phyloP scores from a whole-genome alignment of 2,113 vertebrate species.

The Bambusicola thoracicus region DNA sequence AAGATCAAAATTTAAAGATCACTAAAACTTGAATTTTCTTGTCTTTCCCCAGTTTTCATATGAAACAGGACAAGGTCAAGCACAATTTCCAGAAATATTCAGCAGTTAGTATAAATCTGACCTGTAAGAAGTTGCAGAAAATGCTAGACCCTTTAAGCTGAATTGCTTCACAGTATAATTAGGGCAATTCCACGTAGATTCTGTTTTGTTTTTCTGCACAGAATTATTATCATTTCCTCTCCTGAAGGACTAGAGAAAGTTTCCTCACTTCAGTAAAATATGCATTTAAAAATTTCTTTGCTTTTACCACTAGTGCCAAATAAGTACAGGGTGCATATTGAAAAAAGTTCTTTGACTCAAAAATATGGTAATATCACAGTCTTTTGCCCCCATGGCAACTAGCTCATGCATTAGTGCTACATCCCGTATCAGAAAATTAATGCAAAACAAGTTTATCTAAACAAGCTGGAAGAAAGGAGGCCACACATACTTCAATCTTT shows the following conservation, averaged over 20 bases:
- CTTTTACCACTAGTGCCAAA: not conserved
- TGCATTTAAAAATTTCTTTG: not conserved
- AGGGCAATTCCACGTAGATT: not conserved
- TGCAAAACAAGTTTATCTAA: not conserved
- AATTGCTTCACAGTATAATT: not conserved
- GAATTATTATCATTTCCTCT: not conserved
- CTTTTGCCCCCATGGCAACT: not conserved
- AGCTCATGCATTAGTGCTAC: not conserved
- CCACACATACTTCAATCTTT: not conserved
- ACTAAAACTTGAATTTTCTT: not conserved
- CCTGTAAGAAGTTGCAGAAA: not conserved
- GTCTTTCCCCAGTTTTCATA: not conserved
- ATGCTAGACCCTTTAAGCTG: not conserved
- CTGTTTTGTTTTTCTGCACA: fast-evolving
- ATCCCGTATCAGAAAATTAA: not conserved
- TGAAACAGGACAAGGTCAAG: not conserved
- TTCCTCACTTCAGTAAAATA: not conserved
- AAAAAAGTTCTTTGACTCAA: not conserved
- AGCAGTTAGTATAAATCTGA: not conserved
- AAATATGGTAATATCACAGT: not conserved
- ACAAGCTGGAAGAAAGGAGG: not conserved
- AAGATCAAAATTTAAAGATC: not conserved
- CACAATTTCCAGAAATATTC: not conserved
- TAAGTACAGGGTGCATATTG: not conserved
- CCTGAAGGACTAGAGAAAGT: not conserved